Evolutionary conservation across 1,140 invertebrate genomes (phyloP), one percentile per base, ranked within the genome.

Genomic region (Cryptotermes secundus): DNA sequence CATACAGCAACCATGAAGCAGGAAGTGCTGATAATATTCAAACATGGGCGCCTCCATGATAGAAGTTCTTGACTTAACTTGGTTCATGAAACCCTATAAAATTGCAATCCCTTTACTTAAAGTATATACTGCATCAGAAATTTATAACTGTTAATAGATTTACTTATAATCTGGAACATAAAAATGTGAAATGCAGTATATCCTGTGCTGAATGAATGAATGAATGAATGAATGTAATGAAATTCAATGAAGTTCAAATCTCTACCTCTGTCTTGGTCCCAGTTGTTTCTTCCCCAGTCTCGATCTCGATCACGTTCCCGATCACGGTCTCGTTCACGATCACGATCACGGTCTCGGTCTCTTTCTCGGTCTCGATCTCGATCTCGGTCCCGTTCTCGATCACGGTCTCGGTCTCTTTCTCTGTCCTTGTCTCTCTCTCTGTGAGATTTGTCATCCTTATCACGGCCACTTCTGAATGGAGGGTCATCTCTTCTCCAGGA

Each of bases 271-370:
- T 72, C 59, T 14, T 72, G 59, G 26, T 82, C 81, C 31, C 81
- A 38, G 19, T 31, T 45, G n/a, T 82, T 45, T 24, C 19, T 24
- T 9, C 83, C 72, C 42, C 83, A 45, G 19, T 72, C 49, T 84
- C 79, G 24, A 86, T 85, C 86, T 81, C 85, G 38, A 86, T 83
- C 85, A 81, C 87, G 84, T 81, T 72, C 83, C 34, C 84, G 65
- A 7, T 84, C 83, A 34, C 85, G 81, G 34, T 87, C 85, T 53
- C 85, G 84, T 24, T 87, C 79, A 80, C 83, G 19, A 59, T 88
- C 88, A 59, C 85, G 19, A 49, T 88, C 88, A 65, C 86, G 87
- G 4, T 84, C 83, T 34, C 85, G 81, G n/a, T 87, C 85, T 80
- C 85, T 85, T 34, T 86, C 22, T 80, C 83, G 80, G 34, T 83